Base-by-base conservation (phyloP, 1,140 invertebrate genomes). In the Pseudoatta argentina region DNA sequence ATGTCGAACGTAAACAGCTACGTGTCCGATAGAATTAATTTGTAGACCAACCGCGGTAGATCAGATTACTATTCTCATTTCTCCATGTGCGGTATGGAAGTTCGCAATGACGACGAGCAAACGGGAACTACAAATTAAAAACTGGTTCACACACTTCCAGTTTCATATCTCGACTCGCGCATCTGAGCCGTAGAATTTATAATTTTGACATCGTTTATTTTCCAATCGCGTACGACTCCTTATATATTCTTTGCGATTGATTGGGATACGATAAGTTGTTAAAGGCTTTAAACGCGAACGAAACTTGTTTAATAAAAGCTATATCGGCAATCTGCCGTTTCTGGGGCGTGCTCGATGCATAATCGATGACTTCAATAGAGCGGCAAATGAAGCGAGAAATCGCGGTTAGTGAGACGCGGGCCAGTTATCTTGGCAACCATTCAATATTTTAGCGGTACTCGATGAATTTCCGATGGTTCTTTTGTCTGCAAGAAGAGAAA, bases 11-110 rank as follows among this genome's bases (percentile, higher is more conserved):
- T 30, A 82, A 82, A 66, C 27, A n/a, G 30, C 51, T 66, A 55
- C 44, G 24, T n/a, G 24, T 59, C 69, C 69, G 69, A 24, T 16
- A 61, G 27, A 61, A 83, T 83, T 75, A 75, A 75, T 83, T 83
- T 75, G 73, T 75, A 51, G 69, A 83, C 4, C 55, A 6, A 30
- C 69, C 55, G 30, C 55, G 30, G 27, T n/a, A 75, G 39, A 73
- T 72, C n/a, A 73, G 59, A 82, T 82, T 82, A 61, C 53, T 59
- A 21, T 44, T 21, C 69, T 21, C 12, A 30, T n/a, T 24, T 27
- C 51, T 55, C 44, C 21, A 18, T 18, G n/a, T n/a, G 77, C 10
- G 30, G 12, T 18, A 16, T 18, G 55, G n/a, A 39, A 61, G 30
- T 53, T 55, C 21, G 48, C 10, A 39, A 24, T 69, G 39, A 69